Conservation (phyloP, 2,113 vertebrate species). For the Phalacrocorax pelagicus region DNA sequence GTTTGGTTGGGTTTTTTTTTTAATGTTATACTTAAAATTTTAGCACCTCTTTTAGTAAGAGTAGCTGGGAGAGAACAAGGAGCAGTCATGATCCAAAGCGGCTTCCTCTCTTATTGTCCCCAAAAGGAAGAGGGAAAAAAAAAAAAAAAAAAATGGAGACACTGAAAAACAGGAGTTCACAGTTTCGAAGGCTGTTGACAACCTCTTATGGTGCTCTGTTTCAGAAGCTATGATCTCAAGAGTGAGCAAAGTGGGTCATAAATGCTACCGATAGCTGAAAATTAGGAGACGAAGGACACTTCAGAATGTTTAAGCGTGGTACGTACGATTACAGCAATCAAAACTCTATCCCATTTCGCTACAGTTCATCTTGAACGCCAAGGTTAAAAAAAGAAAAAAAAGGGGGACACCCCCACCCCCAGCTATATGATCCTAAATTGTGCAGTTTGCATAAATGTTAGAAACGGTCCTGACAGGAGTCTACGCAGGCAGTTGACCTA, state of each 20-base stretch:
- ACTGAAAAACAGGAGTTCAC: background rate
- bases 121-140: background rate
- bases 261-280: background rate
- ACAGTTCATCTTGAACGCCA: background rate
- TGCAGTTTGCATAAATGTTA: background rate
- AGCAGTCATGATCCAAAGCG: background rate
- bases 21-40: background rate
- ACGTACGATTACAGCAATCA: constrained; percentile 56
- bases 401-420: no score
- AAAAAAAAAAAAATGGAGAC: background rate
- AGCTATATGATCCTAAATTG: background rate
- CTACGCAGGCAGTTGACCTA: background rate
- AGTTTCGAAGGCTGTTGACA: constrained; percentile 8
- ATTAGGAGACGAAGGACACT: constrained; percentile 43
- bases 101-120: background rate
- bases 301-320: background rate
- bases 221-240: constrained; percentile 37
- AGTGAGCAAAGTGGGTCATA: constrained; percentile 1
- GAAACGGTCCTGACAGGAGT: background rate
- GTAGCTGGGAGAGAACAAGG: background rate
- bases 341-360: background rate
- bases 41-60: background rate
- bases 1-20: background rate
- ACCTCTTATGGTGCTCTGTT: background rate
- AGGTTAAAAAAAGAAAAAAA: background rate